Base-by-base conservation (phyloP, 2,888 invertebrate genomes). In the Drosophila engyochracea region DNA sequence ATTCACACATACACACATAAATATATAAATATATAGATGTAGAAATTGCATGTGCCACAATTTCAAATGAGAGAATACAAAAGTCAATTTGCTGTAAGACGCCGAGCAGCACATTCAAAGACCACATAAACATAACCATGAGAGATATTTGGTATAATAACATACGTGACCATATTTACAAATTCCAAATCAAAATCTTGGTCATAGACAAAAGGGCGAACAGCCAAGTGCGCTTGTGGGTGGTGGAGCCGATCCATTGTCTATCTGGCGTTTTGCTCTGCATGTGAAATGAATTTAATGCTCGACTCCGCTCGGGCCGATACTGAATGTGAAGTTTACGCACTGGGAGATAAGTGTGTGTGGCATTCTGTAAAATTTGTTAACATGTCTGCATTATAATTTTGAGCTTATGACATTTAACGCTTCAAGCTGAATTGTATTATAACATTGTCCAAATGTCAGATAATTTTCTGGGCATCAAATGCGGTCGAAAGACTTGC, bases 121-220 rank as follows among this genome's bases (percentile, higher is more conserved):
- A 47, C 35, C 62, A 81, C 74, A 89, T 89, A 85, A 89, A 89
- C 85, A 87, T 84, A 87, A 81, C 82, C 87, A 87, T 89, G 82
- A 84, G 80, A 86, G 81, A 83, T 82, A 87, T 85, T 87, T 89
- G 87, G 74, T 81, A 85, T 88, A 90, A 88, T 88, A 90, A 90
- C 89, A 90, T 88, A 88, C 87, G 87, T 88, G 87, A 88, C 90
- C 86, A 80, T 90, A 87, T 87, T 87, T 85, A 87, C 86, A 90
- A 87, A 88, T 88, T 78, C 75, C 89, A 85, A 88, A 89, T 85
- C 85, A 85, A 83, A 85, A 82, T 82, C 83, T 70, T 73, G 51
- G 53, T 58, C 57, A 72, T 71, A 63, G 65, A 75, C 75, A 44
- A 39, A 55, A 44, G 70, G 70, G 47, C 54, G 57, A 19, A 33